These are phyloP conservation scores for Agrotis ipsilon DNA, from an alignment of 2,888 invertebrate species.

Conservation along the genomic window DNA sequence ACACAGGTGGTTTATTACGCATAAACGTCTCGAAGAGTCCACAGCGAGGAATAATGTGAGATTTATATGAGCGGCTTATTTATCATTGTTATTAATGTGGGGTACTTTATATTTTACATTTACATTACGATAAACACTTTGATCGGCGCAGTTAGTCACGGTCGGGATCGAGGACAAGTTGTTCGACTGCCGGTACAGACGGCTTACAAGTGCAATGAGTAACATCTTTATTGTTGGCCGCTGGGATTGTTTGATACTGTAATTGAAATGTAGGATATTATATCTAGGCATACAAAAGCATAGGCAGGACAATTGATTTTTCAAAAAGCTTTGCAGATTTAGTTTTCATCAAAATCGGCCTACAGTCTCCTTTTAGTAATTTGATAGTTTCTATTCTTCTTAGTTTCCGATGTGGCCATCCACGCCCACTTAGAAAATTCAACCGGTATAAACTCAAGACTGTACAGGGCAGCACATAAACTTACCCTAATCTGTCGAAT, in stretches of 20 bases:
- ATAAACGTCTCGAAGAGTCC: conserved; percentile 49
- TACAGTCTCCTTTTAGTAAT: too few relatives aligned
- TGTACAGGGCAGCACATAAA: too few relatives aligned
- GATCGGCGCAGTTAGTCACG: neutral
- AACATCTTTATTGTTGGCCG: conserved; percentile 8
- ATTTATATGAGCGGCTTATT: conserved; percentile 33
- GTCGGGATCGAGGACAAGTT: neutral
- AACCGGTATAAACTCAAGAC: too few relatives aligned
- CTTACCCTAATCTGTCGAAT: too few relatives aligned
- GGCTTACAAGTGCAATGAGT: conserved; percentile 14
- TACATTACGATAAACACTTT: too few relatives aligned
- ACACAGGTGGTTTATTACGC: conserved; percentile 52
- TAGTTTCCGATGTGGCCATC: too few relatives aligned
- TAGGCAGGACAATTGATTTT: too few relatives aligned
- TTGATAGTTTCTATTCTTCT: too few relatives aligned
- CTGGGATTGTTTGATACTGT: neutral
- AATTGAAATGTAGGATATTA: neutral
- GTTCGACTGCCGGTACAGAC: neutral
- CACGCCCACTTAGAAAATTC: too few relatives aligned
- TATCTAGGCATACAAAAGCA: too few relatives aligned
- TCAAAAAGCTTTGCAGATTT: too few relatives aligned
- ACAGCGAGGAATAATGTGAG: conserved; percentile 28
- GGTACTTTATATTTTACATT: neutral
- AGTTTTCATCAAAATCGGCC: too few relatives aligned
- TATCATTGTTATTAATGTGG: conserved; percentile 34